These are phyloP conservation scores for Percopsis omiscomaycus DNA, from an alignment of 2,797 vertebrate species.

Conservation along the genomic window DNA sequence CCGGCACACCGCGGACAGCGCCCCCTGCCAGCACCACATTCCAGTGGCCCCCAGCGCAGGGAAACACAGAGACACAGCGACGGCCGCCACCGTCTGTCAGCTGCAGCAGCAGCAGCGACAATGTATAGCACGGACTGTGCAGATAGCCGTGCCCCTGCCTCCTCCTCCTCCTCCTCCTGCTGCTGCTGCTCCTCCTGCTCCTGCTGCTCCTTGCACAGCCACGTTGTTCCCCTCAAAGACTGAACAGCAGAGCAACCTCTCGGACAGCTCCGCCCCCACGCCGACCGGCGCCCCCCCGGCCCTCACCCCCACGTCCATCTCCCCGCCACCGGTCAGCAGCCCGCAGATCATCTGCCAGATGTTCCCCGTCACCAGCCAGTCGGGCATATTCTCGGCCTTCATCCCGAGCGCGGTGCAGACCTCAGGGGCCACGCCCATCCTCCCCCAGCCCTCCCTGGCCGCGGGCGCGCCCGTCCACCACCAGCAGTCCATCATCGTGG, in stretches of 20 bases:
- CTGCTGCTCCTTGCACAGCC: constrained; percentile 31
- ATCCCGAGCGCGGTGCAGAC: constrained; percentile 80
- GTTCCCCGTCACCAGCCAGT: constrained; percentile 86
- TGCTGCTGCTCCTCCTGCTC: constrained; percentile 38
- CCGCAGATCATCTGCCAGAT: constrained; percentile 93
- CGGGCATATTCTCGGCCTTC: constrained; percentile 85
- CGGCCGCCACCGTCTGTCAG: constrained; percentile 33
- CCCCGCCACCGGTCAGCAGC: constrained; percentile 76
- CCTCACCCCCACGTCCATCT: constrained; percentile 54
- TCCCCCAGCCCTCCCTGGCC: constrained; percentile 74
- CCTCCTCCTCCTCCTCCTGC: constrained; percentile 47
- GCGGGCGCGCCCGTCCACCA: constrained; percentile 40
- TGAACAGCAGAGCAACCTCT: constrained; percentile 38
- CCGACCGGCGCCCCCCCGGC: constrained; percentile 40
- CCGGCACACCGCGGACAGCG: constrained; percentile 86
- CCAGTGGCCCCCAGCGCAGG: constrained; percentile 58
- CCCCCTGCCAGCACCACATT: constrained; percentile 74
- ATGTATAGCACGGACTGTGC: constrained; percentile 47
- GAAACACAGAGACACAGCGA: constrained; percentile 56
- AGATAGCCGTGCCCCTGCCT: constrained; percentile 47
- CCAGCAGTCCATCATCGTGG: constrained; percentile 85
- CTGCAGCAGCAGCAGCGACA: constrained; percentile 37
- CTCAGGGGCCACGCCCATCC: constrained; percentile 72
- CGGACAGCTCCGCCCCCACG: constrained; percentile 48
- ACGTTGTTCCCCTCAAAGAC: constrained; percentile 47